Conservation (phyloP, 2,888 invertebrate genomes). For the Onchidella celtica region DNA sequence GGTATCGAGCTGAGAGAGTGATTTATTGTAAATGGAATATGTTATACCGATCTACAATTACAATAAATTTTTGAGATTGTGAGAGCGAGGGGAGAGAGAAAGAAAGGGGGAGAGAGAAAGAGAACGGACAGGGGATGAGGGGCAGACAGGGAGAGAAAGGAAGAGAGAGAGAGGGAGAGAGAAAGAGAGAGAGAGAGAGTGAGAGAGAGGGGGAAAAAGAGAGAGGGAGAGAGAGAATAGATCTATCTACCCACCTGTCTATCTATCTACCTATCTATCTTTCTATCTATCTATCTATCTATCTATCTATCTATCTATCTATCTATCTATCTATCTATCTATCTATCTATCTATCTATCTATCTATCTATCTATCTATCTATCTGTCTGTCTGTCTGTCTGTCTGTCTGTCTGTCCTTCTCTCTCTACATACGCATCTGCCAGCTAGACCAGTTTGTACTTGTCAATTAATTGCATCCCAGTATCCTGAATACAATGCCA, state of each 20-base stretch:
- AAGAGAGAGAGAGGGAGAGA: conserved; percentile 16
- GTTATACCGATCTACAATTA: no score
- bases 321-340: conserved; percentile 26
- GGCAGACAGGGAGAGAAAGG: not conserved
- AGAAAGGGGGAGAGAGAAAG: not conserved
- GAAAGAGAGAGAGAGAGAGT: conserved; percentile 11
- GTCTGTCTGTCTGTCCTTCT: no score
- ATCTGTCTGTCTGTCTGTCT: no score
- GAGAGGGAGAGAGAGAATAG: not conserved
- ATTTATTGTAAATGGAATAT: no score
- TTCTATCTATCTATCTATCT: conserved; percentile 29
- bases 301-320: conserved; percentile 28
- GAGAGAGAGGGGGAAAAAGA: conserved; percentile 11
- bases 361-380: conserved; percentile 20
- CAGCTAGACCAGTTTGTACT: no score
- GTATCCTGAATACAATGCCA: no score
- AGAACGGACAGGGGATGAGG: not conserved
- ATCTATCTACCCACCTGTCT: conserved; percentile 17
- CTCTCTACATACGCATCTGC: not conserved
- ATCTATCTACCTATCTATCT: conserved; percentile 26
- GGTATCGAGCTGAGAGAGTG: no score
- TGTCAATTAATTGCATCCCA: no score
- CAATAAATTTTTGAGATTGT: no score
- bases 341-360: conserved; percentile 24
- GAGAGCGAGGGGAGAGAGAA: no score